phyloP scores from a whole-genome alignment of 2,113 vertebrate genomes.

The Ciconia stormi region DNA sequence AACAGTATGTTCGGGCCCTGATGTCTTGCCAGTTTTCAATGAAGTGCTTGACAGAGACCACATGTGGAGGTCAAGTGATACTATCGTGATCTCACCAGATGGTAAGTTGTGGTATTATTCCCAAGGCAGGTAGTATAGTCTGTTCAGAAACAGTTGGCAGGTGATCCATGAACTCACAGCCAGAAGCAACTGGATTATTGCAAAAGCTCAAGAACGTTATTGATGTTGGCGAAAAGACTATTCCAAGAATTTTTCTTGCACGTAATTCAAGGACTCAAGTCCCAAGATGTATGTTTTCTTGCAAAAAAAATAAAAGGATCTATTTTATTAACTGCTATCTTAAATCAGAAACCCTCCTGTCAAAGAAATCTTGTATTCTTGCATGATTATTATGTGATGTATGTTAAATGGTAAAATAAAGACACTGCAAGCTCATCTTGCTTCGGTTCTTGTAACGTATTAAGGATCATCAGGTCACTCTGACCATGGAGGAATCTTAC shows the following conservation, averaged over 20 bases:
- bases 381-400: neutral
- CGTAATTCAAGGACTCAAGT: neutral
- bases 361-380: neutral
- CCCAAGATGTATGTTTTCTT: neutral
- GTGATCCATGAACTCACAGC: neutral
- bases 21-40: slow-evolving; percentile 41
- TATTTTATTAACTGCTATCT: neutral
- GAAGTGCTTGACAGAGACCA: slow-evolving; percentile 41
- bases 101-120: slow-evolving; percentile 19
- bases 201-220: neutral
- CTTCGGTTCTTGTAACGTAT: neutral
- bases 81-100: slow-evolving; percentile 28
- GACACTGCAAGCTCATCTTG: neutral
- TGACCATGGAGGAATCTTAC: neutral
- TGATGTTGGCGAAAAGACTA: neutral
- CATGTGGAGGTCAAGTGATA: slow-evolving; percentile 28
- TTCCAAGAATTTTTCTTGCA: neutral
- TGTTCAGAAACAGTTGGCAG: slow-evolving; percentile 44
- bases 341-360: neutral
- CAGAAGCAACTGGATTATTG: slow-evolving; percentile 21
- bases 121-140: slow-evolving; percentile 27
- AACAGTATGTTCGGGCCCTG: slow-evolving; percentile 41
- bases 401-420: neutral
- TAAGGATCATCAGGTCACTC: neutral
- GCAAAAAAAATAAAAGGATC: neutral